Evolutionary conservation across 2,113 vertebrate genomes (phyloP), one percentile per base, ranked within the genome.

Genomic region (Nesogale talazaci): DNA sequence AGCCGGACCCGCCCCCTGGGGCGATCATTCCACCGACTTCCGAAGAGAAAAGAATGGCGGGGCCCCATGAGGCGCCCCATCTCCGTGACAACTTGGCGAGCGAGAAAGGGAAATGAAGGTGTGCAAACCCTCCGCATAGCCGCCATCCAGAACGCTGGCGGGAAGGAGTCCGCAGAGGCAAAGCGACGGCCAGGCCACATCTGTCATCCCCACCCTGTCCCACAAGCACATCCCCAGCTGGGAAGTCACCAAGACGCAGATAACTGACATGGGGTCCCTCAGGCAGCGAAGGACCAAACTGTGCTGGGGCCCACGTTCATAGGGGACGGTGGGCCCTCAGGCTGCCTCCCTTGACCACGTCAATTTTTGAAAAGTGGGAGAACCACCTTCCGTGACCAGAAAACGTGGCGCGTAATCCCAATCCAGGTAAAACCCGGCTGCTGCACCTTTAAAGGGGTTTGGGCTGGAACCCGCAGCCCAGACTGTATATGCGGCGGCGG

Each of bases 401-500:
- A 34, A 31, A 22, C 38, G 25, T 0, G 20, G 36, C 3, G 22
- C 3, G 3, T 25, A 61, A 10, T 16, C 29, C 4, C 2, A 0
- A 34, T 46, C 2, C 16, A 74, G 38, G 14, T 36, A 2, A 14
- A 34, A 14, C 56, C 31, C 20, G 2, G 6, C 52, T 29, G 4
- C 36, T 85, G 74, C 25, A 34, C 83, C 95, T 95, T 90, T 92
- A 92, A 94, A 81, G 94, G 67, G 94, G 76, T 46, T 74, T 27
- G 83, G 17, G 38, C 36, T 67, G 72, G 56, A 79, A 69, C 46
- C 70, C 7, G 0, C 29, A 76, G 78, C 69, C 31, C 59, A 52
- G 46, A 52, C 46, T 52, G 10, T n/a, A n/a, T n/a, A n/a, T 9
- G 46, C 46, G 42, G 6, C 10, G 42, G 42, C 42, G 42, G 42